Conservation (phyloP, 2,797 vertebrate species). For the Schizothorax lantsangensis region DNA sequence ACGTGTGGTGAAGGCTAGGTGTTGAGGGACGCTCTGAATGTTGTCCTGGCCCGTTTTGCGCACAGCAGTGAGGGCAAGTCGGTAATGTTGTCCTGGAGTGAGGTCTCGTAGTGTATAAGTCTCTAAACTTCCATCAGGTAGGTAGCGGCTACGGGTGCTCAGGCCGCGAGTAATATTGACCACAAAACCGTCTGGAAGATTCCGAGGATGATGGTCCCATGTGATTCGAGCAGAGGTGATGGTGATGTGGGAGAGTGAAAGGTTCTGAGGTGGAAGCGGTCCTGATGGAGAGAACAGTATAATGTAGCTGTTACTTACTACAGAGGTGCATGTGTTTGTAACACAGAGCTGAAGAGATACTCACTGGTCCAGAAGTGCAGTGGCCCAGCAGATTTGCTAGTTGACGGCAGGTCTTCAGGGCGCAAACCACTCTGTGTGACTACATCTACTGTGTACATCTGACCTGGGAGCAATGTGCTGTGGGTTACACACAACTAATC, state of each 20-base stretch:
- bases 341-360: constrained; percentile 62
- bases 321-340: constrained; percentile 9
- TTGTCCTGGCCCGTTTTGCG: constrained; percentile 84
- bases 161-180: constrained; percentile 91
- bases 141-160: constrained; percentile 90
- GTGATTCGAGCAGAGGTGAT: constrained; percentile 85
- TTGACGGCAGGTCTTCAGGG: constrained; percentile 84
- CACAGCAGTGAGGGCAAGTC: constrained; percentile 85
- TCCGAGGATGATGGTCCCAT: constrained; percentile 81
- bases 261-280: constrained; percentile 90
- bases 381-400: constrained; percentile 86
- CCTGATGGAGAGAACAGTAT: constrained; percentile 72
- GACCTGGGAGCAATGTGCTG: constrained; percentile 89
- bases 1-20: constrained; percentile 88
- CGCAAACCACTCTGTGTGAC: constrained; percentile 86
- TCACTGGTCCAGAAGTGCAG: constrained; percentile 91
- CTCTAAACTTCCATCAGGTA: constrained; percentile 84
- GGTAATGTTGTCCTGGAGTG: constrained; percentile 85
- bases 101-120: constrained; percentile 89
- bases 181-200: constrained; percentile 87
- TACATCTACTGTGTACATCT: constrained; percentile 86
- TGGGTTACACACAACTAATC: constrained; percentile 55
- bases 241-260: constrained; percentile 85
- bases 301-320: background rate
- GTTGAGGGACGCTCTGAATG: constrained; percentile 86